Evolutionary conservation across 2,888 invertebrate genomes (phyloP).

Genomic region (Mythimna loreyi): DNA sequence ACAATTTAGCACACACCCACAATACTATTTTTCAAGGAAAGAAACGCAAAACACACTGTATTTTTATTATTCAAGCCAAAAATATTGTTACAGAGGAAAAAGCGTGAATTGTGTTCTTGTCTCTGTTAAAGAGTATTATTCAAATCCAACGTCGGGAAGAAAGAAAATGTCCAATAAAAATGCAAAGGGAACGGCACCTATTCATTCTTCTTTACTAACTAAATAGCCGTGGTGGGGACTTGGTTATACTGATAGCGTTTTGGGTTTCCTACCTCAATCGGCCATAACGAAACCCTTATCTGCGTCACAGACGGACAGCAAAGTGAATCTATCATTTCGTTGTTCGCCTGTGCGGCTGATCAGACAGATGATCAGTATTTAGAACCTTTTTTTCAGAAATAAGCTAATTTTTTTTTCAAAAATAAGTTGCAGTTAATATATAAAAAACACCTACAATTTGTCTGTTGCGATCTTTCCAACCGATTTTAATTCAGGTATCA

Average conservation of each 20-base stretch:
- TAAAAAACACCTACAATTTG: too few relatives aligned
- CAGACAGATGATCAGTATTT: too few relatives aligned
- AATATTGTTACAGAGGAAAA: constrained; percentile 38
- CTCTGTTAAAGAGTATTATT: constrained; percentile 81
- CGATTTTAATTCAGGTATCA: too few relatives aligned
- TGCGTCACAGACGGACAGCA: too few relatives aligned
- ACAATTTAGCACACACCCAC: background rate
- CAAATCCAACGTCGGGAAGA: constrained; percentile 75
- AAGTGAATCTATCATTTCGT: too few relatives aligned
- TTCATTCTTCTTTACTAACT: constrained; percentile 79
- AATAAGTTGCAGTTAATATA: too few relatives aligned
- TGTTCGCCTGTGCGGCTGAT: too few relatives aligned
- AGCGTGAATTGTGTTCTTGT: constrained; percentile 70
- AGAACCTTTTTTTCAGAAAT: too few relatives aligned
- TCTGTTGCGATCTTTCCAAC: too few relatives aligned
- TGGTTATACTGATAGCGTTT: constrained; percentile 49
- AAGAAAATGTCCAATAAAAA: constrained; percentile 85
- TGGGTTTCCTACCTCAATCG: too few relatives aligned
- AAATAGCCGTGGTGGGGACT: constrained; percentile 72
- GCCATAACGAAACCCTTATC: too few relatives aligned
- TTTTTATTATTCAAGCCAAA: constrained; percentile 26
- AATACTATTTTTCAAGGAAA: background rate
- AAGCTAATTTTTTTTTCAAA: too few relatives aligned
- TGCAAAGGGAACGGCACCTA: constrained; percentile 80
- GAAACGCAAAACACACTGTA: background rate